phyloP scores from a whole-genome alignment of 2,797 vertebrate genomes.

The Sarcophilus harrisii region DNA sequence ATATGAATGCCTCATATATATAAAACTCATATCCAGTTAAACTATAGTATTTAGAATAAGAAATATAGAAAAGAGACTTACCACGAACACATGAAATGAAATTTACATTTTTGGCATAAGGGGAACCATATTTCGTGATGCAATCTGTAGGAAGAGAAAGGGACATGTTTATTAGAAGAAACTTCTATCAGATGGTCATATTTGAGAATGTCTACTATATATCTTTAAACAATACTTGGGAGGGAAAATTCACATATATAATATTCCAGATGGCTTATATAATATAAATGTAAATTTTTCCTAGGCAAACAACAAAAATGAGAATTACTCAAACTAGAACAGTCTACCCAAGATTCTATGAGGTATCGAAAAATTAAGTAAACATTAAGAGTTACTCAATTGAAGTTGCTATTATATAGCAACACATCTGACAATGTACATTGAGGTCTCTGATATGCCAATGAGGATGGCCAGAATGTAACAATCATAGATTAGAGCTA shows the following conservation, averaged over 20 bases:
- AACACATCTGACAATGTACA: not conserved
- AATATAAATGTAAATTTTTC: not conserved
- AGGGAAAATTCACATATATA: not conserved
- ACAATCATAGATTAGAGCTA: not conserved
- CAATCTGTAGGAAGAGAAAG: conserved; percentile 88
- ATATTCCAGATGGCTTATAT: not conserved
- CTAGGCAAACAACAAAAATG: not conserved
- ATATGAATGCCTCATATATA: too few relatives aligned
- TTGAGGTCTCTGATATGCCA: not conserved
- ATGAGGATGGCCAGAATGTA: not conserved
- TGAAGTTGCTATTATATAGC: rapidly evolving
- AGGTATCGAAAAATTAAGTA: conserved; percentile 33
- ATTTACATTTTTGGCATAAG: conserved; percentile 89
- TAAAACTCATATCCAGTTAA: conserved; percentile 22
- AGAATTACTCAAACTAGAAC: not conserved
- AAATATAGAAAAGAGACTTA: conserved; percentile 86
- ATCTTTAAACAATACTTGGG: conserved; percentile 9
- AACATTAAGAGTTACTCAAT: not conserved
- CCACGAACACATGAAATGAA: conserved; percentile 95
- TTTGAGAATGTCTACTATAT: not conserved
- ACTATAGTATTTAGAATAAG: conserved; percentile 14
- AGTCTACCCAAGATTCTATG: conserved; percentile 33
- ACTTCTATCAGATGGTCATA: conserved; percentile 18
- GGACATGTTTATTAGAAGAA: conserved; percentile 30
- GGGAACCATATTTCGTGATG: conserved; percentile 89